phyloP scores from a whole-genome alignment of 2,888 invertebrate genomes.

The Drosophila neonasuta region DNA sequence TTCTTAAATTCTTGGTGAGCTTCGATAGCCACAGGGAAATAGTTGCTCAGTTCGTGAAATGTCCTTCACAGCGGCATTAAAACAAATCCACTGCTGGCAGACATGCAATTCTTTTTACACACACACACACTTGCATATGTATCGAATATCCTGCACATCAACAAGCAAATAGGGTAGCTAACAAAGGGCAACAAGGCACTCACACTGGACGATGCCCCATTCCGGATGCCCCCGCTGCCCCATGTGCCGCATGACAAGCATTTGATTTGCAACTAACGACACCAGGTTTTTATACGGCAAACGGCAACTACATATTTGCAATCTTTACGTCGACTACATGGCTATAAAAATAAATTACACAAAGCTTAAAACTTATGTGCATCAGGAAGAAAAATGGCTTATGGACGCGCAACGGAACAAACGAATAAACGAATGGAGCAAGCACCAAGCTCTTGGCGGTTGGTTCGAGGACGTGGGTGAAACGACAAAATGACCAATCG shows the following conservation, averaged over 20 bases:
- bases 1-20: conserved; percentile 6
- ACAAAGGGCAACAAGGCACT: conserved; percentile 4
- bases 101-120: conserved; percentile 43
- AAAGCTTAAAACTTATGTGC: conserved; percentile 75
- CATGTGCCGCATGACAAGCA: conserved; percentile 34
- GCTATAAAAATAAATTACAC: conserved; percentile 75
- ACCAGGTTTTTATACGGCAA: conserved; percentile 37
- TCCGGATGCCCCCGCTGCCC: neutral
- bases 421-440: conserved; percentile 35
- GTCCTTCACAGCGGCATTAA: conserved; percentile 23
- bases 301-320: conserved; percentile 72
- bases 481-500: conserved; percentile 70
- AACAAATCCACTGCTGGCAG: conserved; percentile 38
- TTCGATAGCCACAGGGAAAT: neutral
- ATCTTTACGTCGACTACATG: conserved; percentile 71
- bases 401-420: conserved; percentile 69
- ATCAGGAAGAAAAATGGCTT: conserved; percentile 74
- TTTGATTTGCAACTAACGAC: conserved; percentile 63
- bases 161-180: conserved; percentile 14
- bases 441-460: conserved; percentile 2
- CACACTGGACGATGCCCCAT: neutral
- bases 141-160: conserved; percentile 19
- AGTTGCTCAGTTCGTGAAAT: neutral
- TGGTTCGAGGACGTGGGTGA: conserved; percentile 2
- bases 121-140: neutral